A percentile compares a stretch with the other conserved stretches of the same genome.
phyloP scores from a whole-genome alignment of 2,888 invertebrate species.

The Cantharis flavilabris region DNA sequence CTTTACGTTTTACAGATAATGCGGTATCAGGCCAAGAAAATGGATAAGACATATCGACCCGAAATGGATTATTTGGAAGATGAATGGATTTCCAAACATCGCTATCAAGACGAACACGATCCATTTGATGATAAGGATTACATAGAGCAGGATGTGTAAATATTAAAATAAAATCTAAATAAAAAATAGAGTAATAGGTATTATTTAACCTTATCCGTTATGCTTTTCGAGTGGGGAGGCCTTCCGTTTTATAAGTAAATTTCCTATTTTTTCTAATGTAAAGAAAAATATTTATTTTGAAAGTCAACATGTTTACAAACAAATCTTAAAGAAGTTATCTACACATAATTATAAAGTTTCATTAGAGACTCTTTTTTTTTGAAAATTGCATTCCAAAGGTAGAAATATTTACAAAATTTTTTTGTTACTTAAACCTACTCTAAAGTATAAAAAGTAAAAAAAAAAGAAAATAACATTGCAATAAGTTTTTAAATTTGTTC shows the following conservation, averaged over 20 bases:
- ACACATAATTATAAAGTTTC: constrained; percentile 3
- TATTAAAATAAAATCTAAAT: constrained; percentile 5
- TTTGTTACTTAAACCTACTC: neutral
- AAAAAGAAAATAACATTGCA: constrained; percentile 7
- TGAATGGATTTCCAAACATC: constrained; percentile 40
- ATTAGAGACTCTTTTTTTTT: neutral
- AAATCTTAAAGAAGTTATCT: constrained; percentile 21
- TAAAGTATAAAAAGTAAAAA: constrained; percentile 8
- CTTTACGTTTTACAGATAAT: constrained; percentile 39
- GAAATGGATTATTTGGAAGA: constrained; percentile 44
- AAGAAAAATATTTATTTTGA: constrained; percentile 44
- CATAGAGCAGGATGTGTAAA: constrained; percentile 37
- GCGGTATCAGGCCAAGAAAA: constrained; percentile 37
- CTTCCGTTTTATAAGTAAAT: too few species aligned
- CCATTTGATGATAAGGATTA: constrained; percentile 38
- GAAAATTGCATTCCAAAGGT: constrained; percentile 6
- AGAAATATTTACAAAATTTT: constrained; percentile 5
- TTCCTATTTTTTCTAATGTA: constrained; percentile 22
- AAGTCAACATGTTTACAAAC: constrained; percentile 50
- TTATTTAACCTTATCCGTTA: too few species aligned
- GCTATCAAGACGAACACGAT: constrained; percentile 36
- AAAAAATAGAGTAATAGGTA: too few species aligned
- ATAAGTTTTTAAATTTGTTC: neutral
- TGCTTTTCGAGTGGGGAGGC: too few species aligned
- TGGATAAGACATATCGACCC: constrained; percentile 40